Evolutionary conservation across 2,888 invertebrate species (phyloP), one percentile per base, ranked within the genome.

Genomic region (Prosapia bicincta): DNA sequence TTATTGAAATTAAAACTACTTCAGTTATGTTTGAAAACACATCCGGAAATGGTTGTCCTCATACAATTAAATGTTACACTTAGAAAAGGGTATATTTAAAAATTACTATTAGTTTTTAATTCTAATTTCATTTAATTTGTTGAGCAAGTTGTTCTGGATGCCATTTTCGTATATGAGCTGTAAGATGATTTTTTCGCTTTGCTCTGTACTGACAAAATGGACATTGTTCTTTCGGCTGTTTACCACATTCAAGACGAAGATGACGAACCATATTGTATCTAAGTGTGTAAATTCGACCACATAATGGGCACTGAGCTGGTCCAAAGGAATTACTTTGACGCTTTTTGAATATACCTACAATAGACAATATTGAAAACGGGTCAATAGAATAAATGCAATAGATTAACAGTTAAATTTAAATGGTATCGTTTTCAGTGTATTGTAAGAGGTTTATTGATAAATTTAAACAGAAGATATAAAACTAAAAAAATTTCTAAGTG

Each of bases 191-290:
- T 26, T 69, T 26, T 10, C 69, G 69, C 72, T 75, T 77, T 54
- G 69, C 26, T 54, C 65, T 74, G 69, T 76, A 66, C 13, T 69
- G 74, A 28, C 79, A 79, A 38, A 72, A 71, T 24, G 78, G 77
- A 67, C 80, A 80, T n/a, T 72, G 72, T 66, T 80, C 79, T 69
- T 77, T 78, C 15, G 80, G 79, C 26, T 79, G 79, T 65, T 78
- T 77, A 24, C 80, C 81, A 67, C 81, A 81, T 66, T 80, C 80
- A 72, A 77, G 76, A 26, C 75, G 71, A 23, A 77, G 54, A 70
- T 80, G 80, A 30, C 85, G 81, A 38, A 82, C 82, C n/a, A 85
- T 79, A 79, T 85, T 85, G 79, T 83, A 83, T 9, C 81, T 82
- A 78, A 85, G 86, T 71, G 70, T 66, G 68, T 43, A 76, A 26